These are phyloP conservation scores for Rhizomys pruinosus DNA, from an alignment of 2,113 vertebrate genomes.

Conservation along the genomic window DNA sequence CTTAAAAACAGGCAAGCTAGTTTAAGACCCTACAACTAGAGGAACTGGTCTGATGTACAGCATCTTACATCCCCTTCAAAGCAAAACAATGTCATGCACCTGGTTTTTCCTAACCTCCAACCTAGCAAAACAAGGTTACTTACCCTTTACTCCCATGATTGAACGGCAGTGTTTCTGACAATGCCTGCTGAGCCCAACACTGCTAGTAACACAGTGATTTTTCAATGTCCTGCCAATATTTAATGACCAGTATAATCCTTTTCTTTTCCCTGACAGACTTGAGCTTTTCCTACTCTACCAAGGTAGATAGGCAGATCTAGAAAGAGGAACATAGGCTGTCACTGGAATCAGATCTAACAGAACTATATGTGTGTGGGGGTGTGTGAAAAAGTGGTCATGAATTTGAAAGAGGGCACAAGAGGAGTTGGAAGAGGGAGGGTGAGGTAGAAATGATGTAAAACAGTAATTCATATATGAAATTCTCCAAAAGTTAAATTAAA, in stretches of 20 bases:
- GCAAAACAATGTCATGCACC: neutral
- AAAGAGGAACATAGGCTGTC: neutral
- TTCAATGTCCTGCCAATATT: neutral
- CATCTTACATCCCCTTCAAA: neutral
- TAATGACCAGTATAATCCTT: neutral
- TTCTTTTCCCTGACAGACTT: neutral
- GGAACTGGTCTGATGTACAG: neutral
- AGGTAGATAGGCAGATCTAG: neutral
- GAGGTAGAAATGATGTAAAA: no score
- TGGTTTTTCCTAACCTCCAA: neutral
- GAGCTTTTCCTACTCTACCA: neutral
- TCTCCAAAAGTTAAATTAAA: no score
- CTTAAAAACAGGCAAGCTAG: neutral
- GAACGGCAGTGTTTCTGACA: neutral
- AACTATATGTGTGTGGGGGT: no score
- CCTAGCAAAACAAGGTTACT: neutral
- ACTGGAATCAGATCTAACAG: neutral
- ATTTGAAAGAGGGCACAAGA: neutral
- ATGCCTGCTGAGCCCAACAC: neutral
- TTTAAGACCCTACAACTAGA: neutral
- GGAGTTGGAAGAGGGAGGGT: no score
- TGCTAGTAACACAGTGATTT: neutral
- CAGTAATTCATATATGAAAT: no score
- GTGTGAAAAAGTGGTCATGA: no score
- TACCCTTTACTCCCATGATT: neutral